Conservation (phyloP, 2,888 invertebrate genomes). For the Osmoderma eremita region DNA sequence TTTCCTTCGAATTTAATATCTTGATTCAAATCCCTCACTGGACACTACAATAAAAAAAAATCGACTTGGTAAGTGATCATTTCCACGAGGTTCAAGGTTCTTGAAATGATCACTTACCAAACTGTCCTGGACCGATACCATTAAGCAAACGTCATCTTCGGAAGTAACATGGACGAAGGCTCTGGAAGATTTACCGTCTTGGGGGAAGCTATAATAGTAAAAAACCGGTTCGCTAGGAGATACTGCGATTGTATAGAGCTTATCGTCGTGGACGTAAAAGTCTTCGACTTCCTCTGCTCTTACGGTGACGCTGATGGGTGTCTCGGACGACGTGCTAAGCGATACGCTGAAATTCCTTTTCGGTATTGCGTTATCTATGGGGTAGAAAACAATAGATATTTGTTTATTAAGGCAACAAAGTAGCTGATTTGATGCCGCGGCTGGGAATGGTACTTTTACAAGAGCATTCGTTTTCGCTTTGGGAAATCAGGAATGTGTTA, state of each 20-base stretch:
- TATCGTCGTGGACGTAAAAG: slow-evolving; percentile 65
- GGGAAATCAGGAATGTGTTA: too few species aligned
- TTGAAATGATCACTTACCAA: slow-evolving; percentile 67
- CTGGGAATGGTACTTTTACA: too few species aligned
- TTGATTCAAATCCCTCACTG: slow-evolving; percentile 82
- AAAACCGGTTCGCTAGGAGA: slow-evolving; percentile 68
- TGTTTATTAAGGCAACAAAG: too few species aligned
- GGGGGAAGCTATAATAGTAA: slow-evolving; percentile 69
- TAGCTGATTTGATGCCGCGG: too few species aligned
- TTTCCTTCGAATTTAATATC: slow-evolving; percentile 80
- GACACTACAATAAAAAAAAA: slow-evolving; percentile 72
- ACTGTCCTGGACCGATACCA: slow-evolving; percentile 81
- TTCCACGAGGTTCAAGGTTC: too few species aligned
- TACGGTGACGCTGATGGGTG: slow-evolving; percentile 68
- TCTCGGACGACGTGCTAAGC: slow-evolving; percentile 72
- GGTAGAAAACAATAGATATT: too few species aligned
- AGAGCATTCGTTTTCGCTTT: too few species aligned
- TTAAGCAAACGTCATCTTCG: slow-evolving; percentile 75
- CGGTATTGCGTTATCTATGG: background rate
- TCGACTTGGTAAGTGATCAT: too few species aligned
- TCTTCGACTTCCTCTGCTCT: slow-evolving; percentile 67
- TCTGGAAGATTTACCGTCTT: slow-evolving; percentile 54
- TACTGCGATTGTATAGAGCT: slow-evolving; percentile 54
- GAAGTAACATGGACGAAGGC: slow-evolving; percentile 75
- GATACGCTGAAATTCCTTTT: slow-evolving; percentile 70